Evolutionary conservation across 2,797 vertebrate species (phyloP).

Genomic region (Vultur gryphus): DNA sequence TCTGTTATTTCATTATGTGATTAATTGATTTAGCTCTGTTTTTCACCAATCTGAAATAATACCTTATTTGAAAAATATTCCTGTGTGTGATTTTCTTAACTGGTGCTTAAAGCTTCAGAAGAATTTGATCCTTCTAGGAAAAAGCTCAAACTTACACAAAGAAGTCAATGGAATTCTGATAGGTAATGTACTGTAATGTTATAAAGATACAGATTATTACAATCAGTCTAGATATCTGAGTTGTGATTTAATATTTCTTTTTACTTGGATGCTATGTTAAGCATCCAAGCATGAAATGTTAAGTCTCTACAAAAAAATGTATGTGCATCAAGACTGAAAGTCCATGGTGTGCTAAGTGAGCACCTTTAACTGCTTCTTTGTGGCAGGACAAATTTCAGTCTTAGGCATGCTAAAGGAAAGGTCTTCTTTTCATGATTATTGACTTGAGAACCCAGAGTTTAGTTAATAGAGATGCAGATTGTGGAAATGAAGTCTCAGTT

Average conservation of each 20-base stretch:
- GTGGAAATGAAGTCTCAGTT: neutral
- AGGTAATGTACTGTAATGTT: constrained; percentile 66
- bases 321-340: neutral
- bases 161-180: neutral
- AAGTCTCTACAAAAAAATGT: neutral
- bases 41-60: neutral
- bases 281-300: neutral
- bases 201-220: neutral
- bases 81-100: constrained; percentile 41
- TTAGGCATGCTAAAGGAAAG: neutral
- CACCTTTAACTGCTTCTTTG: neutral
- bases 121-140: constrained; percentile 43
- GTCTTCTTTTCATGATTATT: neutral
- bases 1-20: neutral
- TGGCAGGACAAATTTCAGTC: neutral
- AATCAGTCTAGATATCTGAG: neutral
- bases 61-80: neutral
- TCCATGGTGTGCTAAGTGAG: neutral
- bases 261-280: neutral
- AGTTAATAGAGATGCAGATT: neutral
- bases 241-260: neutral
- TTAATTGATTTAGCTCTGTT: neutral
- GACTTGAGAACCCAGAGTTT: neutral
- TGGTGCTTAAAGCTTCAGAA: constrained; percentile 50
- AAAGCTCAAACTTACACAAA: constrained; percentile 46